Base-by-base conservation (phyloP, 2,113 vertebrate genomes). In the Ceyx melanurus region DNA sequence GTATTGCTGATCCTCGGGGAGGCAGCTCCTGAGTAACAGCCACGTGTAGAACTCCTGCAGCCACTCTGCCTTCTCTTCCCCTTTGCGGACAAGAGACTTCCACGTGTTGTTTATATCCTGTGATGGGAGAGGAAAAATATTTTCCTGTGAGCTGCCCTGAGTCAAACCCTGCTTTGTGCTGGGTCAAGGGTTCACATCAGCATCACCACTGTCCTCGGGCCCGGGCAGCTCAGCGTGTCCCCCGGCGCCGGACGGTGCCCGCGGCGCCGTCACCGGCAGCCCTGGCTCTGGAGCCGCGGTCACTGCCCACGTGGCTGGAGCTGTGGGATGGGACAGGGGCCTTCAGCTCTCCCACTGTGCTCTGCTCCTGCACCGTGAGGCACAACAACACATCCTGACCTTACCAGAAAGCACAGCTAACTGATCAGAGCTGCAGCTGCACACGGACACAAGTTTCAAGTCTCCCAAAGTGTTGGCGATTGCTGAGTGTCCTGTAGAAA, bases 241-340 rank as follows among this genome's bases (percentile, higher is more conserved):
- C 31, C 6, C 37, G 75, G 70, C 0, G 1, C 33, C 53, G 31
- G 15, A 29, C 7, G 18, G 18, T 23, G 15, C 33, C n/a, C 18
- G 40, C 13, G 19, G 10, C 33, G 31, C 14, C 2, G 1, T 16
- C 18, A 11, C 22, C 33, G 7, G 76, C 35, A 58, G 29, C 54
- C 5, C 3, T 15, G 17, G 31, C 43, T 9, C n/a, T 1, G 12
- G 29, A 53, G 42, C 23, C 9, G 26, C 2, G 4, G 35, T 57
- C 3, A 1, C 50, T 35, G 68, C 40, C 17, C 66, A 66, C 67
- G 18, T 11, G 2, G 22, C 53, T 23, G 77, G 18, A 54, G 46
- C 53, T 16, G n/a, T 9, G 67, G 8, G 9, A 46, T 3, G 33
- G 13, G 35, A 35, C 18, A 26, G 67, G 54, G 17, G 13, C 20